Conservation (phyloP, 1,140 invertebrate genomes). For the Diorhabda carinulata region DNA sequence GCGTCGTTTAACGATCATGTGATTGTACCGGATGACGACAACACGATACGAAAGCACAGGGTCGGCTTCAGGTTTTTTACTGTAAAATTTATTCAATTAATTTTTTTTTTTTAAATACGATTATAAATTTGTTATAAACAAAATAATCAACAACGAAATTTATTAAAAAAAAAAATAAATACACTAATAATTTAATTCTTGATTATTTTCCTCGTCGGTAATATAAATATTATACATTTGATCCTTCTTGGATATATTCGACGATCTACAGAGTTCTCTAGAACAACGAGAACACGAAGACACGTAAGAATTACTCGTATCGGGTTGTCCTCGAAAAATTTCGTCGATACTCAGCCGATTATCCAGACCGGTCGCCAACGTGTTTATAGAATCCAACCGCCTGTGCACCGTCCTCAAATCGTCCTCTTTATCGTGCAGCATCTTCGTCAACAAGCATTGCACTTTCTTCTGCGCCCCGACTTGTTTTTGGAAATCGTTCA, state of each 20-base stretch:
- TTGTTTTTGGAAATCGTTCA: conserved; percentile 32
- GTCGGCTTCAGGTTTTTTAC: too few species aligned
- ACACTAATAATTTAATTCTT: background rate
- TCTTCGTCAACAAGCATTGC: conserved; percentile 27
- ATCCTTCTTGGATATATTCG: background rate
- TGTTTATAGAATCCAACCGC: conserved; percentile 26
- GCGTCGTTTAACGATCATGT: too few species aligned
- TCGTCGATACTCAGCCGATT: conserved; percentile 5
- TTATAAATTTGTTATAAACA: too few species aligned
- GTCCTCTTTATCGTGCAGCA: conserved; percentile 34
- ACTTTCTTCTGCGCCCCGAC: conserved; percentile 32
- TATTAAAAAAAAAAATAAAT: background rate
- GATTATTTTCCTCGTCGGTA: background rate
- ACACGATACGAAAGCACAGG: too few species aligned
- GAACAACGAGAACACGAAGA: background rate
- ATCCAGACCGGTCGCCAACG: conserved; percentile 9
- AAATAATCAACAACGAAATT: too few species aligned
- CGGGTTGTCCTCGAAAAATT: background rate
- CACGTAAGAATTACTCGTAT: background rate
- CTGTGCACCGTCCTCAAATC: conserved; percentile 26
- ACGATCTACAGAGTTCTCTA: background rate
- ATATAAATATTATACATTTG: background rate
- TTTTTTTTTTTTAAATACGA: too few species aligned
- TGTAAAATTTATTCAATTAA: too few species aligned
- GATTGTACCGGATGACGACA: too few species aligned